Evolutionary conservation across 2,888 invertebrate species (phyloP), one percentile per base, ranked within the genome.

Genomic region (Augiades crinisus): DNA sequence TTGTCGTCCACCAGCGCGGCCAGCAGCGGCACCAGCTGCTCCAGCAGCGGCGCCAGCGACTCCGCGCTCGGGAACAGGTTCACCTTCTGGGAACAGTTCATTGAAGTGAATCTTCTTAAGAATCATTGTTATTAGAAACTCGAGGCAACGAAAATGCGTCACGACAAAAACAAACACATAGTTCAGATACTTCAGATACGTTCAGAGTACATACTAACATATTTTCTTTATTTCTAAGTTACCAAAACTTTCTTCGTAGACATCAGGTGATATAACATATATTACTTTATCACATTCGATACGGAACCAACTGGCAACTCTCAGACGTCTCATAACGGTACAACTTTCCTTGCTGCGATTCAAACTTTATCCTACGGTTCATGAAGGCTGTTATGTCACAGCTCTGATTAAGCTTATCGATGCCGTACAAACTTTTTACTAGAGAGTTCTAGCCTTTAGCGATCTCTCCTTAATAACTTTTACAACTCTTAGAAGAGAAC

Each of bases 1-100:
- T 92, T 91, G 70, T 95, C 95, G 59, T 94, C 94, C 1, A 91
- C 77, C 2, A 94, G 72, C 0, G 91, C 90, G 4, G 91, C 75
- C 13, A 95, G 68, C 2, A 93, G 67, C 0, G 94, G 93, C 1
- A 91, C 75, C 55, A 94, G 72, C 60, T 90, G 78, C 2, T 87
- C 87, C 17, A 91, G 66, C 62, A 91, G 72, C 52, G 81, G 79
- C 13, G 79, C 72, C 45, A 91, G 68, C 0, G 84, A 78, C 38
- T 90, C 82, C 24, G 78, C 72, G 0, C 81, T 78, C 0, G 92
- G 85, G 57, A 92, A 90, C 2, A 90, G 65, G 46, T 84, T 81
- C 1, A 90, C 81, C 59, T 70, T 64, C 89, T 88, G 65, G 1
- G 64, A 56, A 17, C n/a, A n/a, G n/a, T n/a, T n/a, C n/a, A n/a